Evolutionary conservation across 2,113 vertebrate species (phyloP).

Genomic region (Lepus americanus): DNA sequence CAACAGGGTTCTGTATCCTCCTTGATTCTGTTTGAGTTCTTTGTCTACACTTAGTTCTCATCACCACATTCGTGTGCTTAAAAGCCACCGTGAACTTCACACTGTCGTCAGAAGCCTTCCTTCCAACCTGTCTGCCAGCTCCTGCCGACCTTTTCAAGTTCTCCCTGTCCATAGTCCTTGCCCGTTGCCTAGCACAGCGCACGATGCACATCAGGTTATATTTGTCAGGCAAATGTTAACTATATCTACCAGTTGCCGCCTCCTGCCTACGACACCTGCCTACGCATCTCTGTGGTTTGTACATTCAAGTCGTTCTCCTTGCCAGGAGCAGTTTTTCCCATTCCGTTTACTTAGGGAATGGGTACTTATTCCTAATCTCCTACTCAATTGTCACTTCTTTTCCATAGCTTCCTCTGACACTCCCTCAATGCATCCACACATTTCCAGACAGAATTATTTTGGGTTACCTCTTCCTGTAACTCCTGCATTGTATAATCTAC

Average conservation of each 20-base stretch:
- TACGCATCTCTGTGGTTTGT: background rate
- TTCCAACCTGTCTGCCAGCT: background rate
- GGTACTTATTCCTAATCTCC: background rate
- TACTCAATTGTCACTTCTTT: background rate
- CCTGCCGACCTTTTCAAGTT: background rate
- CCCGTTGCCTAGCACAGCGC: background rate
- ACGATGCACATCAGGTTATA: background rate
- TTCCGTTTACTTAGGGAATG: background rate
- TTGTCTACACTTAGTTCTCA: background rate
- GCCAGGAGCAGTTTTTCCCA: background rate
- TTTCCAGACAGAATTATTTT: conserved; percentile 38
- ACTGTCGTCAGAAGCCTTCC: background rate
- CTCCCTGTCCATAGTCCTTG: background rate
- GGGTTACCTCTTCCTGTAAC: background rate
- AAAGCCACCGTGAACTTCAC: background rate
- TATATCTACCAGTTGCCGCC: background rate
- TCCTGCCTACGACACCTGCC: background rate
- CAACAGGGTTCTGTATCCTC: background rate
- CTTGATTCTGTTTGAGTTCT: background rate
- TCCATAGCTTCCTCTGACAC: background rate
- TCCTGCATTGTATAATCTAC: background rate
- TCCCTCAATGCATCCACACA: background rate
- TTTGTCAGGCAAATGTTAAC: background rate
- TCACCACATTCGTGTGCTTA: background rate
- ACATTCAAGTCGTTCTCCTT: background rate